phyloP scores from a whole-genome alignment of 2,888 invertebrate genomes.

The Drosophila testacea region DNA sequence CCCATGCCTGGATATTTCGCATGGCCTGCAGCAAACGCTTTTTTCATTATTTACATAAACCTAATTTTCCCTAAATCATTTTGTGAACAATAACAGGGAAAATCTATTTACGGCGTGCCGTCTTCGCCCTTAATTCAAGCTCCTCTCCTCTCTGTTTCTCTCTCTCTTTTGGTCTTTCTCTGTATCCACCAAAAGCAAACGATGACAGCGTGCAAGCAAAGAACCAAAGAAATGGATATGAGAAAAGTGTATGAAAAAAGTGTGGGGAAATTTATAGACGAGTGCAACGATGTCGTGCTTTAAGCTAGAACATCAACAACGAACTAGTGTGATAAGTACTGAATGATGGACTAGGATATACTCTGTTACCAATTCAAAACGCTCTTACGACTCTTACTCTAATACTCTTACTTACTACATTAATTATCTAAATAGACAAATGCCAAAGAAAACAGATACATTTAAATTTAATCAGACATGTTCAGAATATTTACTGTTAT shows the following conservation, averaged over 20 bases:
- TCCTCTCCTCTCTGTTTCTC: neutral
- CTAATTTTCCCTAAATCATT: constrained; percentile 85
- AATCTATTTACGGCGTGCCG: constrained; percentile 74
- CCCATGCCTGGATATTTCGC: constrained; percentile 48
- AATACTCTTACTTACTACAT: too few relatives aligned
- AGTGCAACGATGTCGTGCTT: constrained; percentile 60
- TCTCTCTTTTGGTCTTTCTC: neutral
- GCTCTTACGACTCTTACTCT: too few relatives aligned
- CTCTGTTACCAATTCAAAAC: neutral
- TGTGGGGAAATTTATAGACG: constrained; percentile 71
- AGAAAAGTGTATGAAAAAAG: constrained; percentile 24
- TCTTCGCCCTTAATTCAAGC: constrained; percentile 60
- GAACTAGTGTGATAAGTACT: neutral
- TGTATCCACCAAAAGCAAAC: constrained; percentile 15
- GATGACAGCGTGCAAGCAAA: constrained; percentile 30
- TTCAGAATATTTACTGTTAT: too few relatives aligned
- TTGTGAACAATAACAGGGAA: constrained; percentile 79
- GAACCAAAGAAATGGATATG: constrained; percentile 31
- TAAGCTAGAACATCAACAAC: constrained; percentile 30
- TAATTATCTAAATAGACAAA: too few relatives aligned
- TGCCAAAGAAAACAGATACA: too few relatives aligned
- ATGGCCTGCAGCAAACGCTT: constrained; percentile 62
- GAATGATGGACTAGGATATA: neutral
- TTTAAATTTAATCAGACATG: too few relatives aligned
- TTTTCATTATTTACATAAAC: constrained; percentile 84